phyloP scores from a whole-genome alignment of 2,797 vertebrate species.

The Anolis apletophallus region DNA sequence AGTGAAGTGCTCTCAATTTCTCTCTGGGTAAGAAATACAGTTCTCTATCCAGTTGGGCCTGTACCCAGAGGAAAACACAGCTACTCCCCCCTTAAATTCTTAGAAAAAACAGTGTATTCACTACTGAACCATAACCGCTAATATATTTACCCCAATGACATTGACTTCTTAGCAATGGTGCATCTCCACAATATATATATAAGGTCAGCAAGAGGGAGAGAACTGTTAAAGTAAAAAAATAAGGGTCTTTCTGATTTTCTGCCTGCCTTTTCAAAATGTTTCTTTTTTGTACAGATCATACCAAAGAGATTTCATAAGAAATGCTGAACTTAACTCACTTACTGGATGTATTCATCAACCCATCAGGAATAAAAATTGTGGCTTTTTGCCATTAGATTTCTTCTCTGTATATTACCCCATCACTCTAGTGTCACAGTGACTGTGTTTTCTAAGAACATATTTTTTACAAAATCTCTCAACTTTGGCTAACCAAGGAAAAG shows the following conservation, averaged over 20 bases:
- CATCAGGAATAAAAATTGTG: not conserved
- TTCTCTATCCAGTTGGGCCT: no score
- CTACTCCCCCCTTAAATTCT: not conserved
- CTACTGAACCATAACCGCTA: not conserved
- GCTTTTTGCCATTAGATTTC: not conserved
- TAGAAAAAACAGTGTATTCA: not conserved
- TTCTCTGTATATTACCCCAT: not conserved
- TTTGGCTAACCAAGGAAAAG: conserved; percentile 10
- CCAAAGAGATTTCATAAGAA: not conserved
- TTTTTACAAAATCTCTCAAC: not conserved
- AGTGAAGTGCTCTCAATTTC: not conserved
- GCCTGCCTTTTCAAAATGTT: not conserved
- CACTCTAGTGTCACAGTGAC: not conserved
- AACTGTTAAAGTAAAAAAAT: not conserved
- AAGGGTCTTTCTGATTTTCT: not conserved
- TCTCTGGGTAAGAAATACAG: not conserved
- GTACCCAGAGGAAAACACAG: no score
- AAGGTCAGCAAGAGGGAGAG: not conserved
- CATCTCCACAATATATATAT: not conserved
- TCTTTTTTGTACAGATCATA: not conserved
- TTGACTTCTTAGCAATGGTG: not conserved
- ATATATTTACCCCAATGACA: not conserved
- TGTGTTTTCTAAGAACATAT: not conserved
- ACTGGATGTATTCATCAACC: not conserved
- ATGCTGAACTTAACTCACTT: not conserved